phyloP scores from a whole-genome alignment of 2,113 vertebrate genomes.

The Ceyx cyanopectus region DNA sequence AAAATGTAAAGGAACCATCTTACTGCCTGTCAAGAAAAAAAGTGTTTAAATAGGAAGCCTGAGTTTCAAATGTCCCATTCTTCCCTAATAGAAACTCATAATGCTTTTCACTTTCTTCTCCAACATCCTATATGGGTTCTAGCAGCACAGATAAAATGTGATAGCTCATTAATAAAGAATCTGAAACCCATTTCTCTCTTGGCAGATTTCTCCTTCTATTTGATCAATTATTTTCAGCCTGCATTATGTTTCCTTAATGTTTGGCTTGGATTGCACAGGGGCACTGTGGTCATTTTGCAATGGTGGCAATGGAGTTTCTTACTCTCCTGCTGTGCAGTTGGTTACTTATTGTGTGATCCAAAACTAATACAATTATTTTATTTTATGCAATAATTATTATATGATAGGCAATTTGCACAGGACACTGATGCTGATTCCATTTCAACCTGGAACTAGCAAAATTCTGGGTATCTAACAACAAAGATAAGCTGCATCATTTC shows the following conservation, averaged over 20 bases:
- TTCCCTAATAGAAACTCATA: background rate
- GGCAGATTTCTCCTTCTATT: background rate
- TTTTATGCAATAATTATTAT: background rate
- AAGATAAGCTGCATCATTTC: background rate
- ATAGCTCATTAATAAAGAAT: background rate
- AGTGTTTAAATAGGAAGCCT: background rate
- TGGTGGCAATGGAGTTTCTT: background rate
- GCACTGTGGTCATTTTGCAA: background rate
- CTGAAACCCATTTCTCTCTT: background rate
- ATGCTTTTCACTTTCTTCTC: background rate
- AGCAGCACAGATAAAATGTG: slow-evolving; percentile 50
- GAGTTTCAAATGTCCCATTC: background rate
- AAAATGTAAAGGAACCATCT: background rate
- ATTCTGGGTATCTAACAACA: background rate
- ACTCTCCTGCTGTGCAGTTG: background rate
- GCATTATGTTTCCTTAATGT: background rate
- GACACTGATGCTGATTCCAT: background rate
- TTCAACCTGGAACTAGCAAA: background rate
- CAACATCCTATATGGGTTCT: background rate
- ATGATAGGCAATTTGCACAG: background rate
- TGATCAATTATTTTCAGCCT: background rate
- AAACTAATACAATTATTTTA: background rate
- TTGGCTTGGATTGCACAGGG: background rate
- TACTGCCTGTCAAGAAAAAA: background rate
- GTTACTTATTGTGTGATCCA: background rate